Evolutionary conservation across 2,888 invertebrate genomes (phyloP).

Genomic region (Ceriagrion tenellum): DNA sequence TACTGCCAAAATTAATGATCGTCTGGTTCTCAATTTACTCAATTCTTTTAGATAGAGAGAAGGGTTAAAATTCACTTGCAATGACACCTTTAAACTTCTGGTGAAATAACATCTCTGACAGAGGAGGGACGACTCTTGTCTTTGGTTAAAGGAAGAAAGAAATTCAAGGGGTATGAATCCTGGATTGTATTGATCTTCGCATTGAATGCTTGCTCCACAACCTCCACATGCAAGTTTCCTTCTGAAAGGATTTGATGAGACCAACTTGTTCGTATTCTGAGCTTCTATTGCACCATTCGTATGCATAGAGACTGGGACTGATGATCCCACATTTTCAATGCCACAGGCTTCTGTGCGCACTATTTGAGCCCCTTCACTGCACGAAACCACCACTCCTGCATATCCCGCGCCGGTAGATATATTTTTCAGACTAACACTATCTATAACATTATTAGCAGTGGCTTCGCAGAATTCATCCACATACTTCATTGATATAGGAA

Average conservation of each 20-base stretch:
- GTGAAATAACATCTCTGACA: constrained; percentile 96
- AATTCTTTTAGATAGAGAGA: constrained; percentile 89
- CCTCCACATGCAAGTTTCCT: constrained; percentile 92
- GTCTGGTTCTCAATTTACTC: constrained; percentile 83
- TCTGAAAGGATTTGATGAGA: not conserved
- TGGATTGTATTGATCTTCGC: constrained; percentile 77
- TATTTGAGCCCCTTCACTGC: not conserved
- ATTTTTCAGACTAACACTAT: not conserved
- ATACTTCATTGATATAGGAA: not conserved
- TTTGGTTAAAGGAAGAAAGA: constrained; percentile 79
- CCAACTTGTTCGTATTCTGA: not conserved
- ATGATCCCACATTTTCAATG: not conserved
- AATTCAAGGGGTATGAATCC: constrained; percentile 92
- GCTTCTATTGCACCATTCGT: not conserved
- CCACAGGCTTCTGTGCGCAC: not conserved
- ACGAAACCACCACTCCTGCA: not conserved
- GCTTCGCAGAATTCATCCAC: not conserved
- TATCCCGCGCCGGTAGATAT: not conserved
- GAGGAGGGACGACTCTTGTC: constrained; percentile 82
- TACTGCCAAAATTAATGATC: constrained; percentile 88
- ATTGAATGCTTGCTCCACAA: constrained; percentile 91
- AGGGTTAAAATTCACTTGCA: constrained; percentile 89
- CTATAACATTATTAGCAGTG: not conserved
- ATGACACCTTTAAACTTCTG: constrained; percentile 88
- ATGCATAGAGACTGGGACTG: not conserved